A percentile compares a stretch with the other conserved stretches of the same genome.
These are phyloP conservation scores for Desmodus rotundus DNA, from an alignment of 2,113 vertebrate species.

Conservation along the genomic window DNA sequence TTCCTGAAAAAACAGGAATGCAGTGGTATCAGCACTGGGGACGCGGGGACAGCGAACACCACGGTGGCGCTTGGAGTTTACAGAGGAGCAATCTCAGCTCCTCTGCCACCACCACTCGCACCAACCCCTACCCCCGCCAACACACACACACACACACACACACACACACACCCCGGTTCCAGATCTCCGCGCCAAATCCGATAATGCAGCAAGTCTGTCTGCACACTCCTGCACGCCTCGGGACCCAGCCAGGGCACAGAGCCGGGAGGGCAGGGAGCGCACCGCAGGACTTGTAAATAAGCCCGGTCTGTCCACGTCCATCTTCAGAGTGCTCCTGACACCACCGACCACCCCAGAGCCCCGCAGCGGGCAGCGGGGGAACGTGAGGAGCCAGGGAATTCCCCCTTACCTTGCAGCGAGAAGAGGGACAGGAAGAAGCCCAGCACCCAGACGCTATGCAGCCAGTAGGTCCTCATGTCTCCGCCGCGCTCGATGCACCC, in stretches of 20 bases:
- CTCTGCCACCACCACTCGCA: not conserved
- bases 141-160: not conserved
- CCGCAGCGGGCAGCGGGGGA: not conserved
- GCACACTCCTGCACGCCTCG: constrained; percentile 68
- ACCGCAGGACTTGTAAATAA: constrained; percentile 44
- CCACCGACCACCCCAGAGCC: not conserved
- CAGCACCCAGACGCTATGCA: constrained; percentile 88
- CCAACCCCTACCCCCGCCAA: not conserved
- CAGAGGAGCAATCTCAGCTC: constrained; percentile 35
- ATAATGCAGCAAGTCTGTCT: constrained; percentile 73
- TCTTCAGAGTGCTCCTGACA: not conserved
- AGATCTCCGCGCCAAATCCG: constrained; percentile 44
- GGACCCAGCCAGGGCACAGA: constrained; percentile 36
- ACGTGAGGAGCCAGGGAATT: not conserved
- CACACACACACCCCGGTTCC: not conserved
- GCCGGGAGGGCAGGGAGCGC: constrained; percentile 10
- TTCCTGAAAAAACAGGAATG: constrained; percentile 63
- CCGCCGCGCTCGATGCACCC: constrained; percentile 58
- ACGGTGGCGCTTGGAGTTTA: constrained; percentile 51
- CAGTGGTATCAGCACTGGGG: constrained; percentile 57
- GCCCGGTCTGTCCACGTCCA: not conserved
- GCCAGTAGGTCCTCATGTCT: constrained; percentile 89
- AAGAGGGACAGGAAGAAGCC: constrained; percentile 87
- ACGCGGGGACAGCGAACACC: constrained; percentile 62
- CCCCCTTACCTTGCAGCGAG: constrained; percentile 85